Evolutionary conservation across 2,888 invertebrate species (phyloP), one percentile per base, ranked within the genome.

Genomic region (Cryptocephalus moraei): DNA sequence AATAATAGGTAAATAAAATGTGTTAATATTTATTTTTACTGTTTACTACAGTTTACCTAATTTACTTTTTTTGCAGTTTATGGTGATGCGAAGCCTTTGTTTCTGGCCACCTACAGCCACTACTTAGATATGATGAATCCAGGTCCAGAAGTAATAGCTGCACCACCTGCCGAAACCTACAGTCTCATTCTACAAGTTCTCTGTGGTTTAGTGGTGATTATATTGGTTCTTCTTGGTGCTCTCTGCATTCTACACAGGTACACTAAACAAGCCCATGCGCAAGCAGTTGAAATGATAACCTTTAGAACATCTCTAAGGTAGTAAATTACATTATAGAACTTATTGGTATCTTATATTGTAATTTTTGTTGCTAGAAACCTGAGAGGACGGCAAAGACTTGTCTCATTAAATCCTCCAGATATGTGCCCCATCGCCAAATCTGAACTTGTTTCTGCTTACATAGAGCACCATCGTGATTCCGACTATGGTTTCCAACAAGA

Each of bases 401-500:
- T 79, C 56, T 70, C 76, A 11, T 75, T 82, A 1, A 82, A 82
- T 59, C 87, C 89, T 2, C 86, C 90, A 1, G 88, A 89, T 65
- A 81, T 89, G 74, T 84, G 86, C 33, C 89, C 92, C 0, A 84
- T 92, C 59, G 74, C 82, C 1, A 82, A 80, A 59, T 75, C 77
- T 2, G 86, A 89, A 42, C 74, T 93, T 4, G 78, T 86, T 1
- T 77, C 80, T 41, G 84, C 90, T 0, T 92, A 86, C 63, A 76
- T 85, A 2, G 88, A 89, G 58, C 78, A 90, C 1, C 90, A 91
- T 62, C 79, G 84, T 33, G 90, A 92, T 69, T 89, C 89, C 0
- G 92, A 92, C 68, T 88, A 90, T 62, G 89, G 91, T 1, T 93
- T 92, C 72, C 84, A 91, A 65, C 85, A 89, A 52, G 92, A 92